Evolutionary conservation across 92 coral and sea anemone species (phyloP), one percentile per base, ranked within the genome.

Genomic region (Chrysogorgia sp.): DNA sequence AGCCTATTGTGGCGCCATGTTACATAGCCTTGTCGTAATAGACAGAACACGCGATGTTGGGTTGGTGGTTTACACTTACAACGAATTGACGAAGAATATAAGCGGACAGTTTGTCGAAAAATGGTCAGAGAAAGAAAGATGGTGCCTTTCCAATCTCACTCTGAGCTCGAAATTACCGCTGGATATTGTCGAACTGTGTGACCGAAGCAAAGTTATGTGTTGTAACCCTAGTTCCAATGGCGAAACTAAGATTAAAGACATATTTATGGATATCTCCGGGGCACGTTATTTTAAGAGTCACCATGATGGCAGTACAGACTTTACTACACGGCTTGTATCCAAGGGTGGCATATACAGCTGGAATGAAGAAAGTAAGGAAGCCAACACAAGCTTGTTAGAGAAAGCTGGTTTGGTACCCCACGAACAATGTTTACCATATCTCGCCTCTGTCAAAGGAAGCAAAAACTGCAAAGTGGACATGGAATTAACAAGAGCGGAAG

Each of bases 381-480:
- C 34, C 1, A 74, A 74, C 48, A 17, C 41, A 48, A 63, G 41
- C 17, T 9, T 82, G 74, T 63, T 62, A 19, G 79, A 56, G 45
- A 82, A 48, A 20, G 64, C 81, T 74, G 80, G 85, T 3, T 60
- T 81, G 29, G 71, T 81, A 52, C 80, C 79, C 65, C 85, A 68
- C 77, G 64, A 80, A 58, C 40, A 80, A 64, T 80, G 84, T 45
- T 26, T 57, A 48, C 78, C 79, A 7, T 81, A 69, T 33, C 70
- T 81, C 58, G 84, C 70, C 5, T 79, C 52, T 20, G 70, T 81
- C 0, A 17, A 60, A 58, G 74, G 80, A 60, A 82, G 31, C 32
- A 74, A 61, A 17, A 80, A 32, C 40, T 52, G 78, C 43, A 83
- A 83, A 63, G 82, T 76, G 41, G 87, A 83, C 76, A 40, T 83